Conservation (phyloP, 2,888 invertebrate species). For the Pasiphila rectangulata region DNA sequence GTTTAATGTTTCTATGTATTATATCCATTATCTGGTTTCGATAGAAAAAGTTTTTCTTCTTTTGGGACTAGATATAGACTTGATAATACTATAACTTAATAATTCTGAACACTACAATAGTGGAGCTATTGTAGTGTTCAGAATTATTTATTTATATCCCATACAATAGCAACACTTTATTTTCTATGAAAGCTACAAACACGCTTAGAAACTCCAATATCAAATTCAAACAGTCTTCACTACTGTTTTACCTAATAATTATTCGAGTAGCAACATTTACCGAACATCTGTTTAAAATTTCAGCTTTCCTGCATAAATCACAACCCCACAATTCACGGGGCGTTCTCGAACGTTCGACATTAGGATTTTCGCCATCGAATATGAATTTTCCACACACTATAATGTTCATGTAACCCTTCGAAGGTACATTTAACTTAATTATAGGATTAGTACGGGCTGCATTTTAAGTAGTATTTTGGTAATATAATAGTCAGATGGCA, state of each 20-base stretch:
- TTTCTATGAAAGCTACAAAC: not conserved
- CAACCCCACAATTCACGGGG: slow-evolving; percentile 62
- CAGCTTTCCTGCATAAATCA: slow-evolving; percentile 51
- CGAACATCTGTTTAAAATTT: slow-evolving; percentile 25
- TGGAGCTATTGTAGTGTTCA: too few relatives aligned
- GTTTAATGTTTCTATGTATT: too few relatives aligned
- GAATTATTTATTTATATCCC: too few relatives aligned
- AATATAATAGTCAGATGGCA: slow-evolving; percentile 80
- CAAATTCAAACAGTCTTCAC: slow-evolving; percentile 2
- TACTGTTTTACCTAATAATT: slow-evolving; percentile 11
- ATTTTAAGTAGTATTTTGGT: slow-evolving; percentile 79
- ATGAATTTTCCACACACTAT: slow-evolving; percentile 71
- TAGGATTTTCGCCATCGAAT: slow-evolving; percentile 68
- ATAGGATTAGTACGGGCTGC: slow-evolving; percentile 72
- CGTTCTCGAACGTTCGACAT: slow-evolving; percentile 50
- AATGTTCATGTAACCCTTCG: slow-evolving; percentile 60
- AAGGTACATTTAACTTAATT: slow-evolving; percentile 77
- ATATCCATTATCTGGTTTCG: too few relatives aligned
- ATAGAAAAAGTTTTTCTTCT: too few relatives aligned
- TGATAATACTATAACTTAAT: too few relatives aligned
- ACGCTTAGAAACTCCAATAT: not conserved
- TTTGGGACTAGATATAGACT: too few relatives aligned
- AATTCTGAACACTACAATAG: too few relatives aligned
- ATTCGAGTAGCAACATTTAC: slow-evolving; percentile 19
- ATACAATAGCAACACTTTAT: too few relatives aligned